Conservation (phyloP, 2,888 invertebrate genomes). For the Tipula lateralis region DNA sequence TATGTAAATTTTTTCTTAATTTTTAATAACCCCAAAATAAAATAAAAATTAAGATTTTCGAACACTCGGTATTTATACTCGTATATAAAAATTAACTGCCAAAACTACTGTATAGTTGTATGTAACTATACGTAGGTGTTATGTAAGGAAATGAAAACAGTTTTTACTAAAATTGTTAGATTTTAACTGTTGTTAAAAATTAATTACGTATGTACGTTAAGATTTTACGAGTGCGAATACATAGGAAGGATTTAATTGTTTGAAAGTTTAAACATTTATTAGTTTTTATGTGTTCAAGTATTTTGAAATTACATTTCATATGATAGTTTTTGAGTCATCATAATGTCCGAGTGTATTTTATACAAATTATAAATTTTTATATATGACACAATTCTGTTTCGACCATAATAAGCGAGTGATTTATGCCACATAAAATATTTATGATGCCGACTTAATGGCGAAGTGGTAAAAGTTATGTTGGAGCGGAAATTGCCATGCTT, state of each 20-base stretch:
- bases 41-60: neutral
- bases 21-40: neutral
- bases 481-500: too few relatives aligned
- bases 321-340: too few relatives aligned
- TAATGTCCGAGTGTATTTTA: too few relatives aligned
- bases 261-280: neutral
- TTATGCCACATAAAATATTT: too few relatives aligned
- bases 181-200: neutral
- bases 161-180: neutral
- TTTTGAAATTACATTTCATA: neutral
- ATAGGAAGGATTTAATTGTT: neutral
- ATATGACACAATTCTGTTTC: too few relatives aligned
- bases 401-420: too few relatives aligned
- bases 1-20: neutral
- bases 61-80: neutral
- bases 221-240: neutral
- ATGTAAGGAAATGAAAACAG: neutral
- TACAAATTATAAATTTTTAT: too few relatives aligned
- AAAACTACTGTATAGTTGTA: neutral
- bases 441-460: too few relatives aligned
- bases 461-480: too few relatives aligned
- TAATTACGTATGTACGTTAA: neutral
- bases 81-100: neutral
- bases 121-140: neutral
- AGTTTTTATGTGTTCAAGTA: neutral